Percentiles rank a stretch among this genome's conserved stretches.
Evolutionary conservation across 2,888 invertebrate species (phyloP).

Genomic region (Bombyx huttoni): DNA sequence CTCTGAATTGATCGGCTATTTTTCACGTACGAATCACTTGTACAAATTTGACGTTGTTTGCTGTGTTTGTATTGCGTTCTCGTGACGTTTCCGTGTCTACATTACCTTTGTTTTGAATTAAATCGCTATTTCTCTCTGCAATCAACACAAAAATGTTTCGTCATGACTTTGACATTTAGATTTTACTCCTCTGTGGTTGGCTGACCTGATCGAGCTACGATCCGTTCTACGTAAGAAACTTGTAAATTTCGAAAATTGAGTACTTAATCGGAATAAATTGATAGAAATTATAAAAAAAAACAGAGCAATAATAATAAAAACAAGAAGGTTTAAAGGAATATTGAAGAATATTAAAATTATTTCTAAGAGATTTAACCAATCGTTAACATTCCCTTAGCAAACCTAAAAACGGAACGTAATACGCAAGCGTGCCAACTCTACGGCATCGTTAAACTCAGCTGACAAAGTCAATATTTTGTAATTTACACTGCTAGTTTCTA

Average conservation of each 20-base stretch:
- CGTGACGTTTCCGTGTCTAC: conserved; percentile 14
- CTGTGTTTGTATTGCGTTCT: conserved; percentile 7
- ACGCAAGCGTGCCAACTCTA: conserved; percentile 17
- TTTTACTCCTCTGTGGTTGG: conserved; percentile 13
- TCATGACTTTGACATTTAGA: conserved; percentile 21
- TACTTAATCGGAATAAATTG: conserved; percentile 2
- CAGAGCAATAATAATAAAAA: background rate
- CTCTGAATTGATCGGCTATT: background rate
- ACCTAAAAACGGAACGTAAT: conserved; percentile 1
- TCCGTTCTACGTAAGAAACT: conserved; percentile 11
- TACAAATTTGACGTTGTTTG: background rate
- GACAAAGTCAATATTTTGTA: conserved; percentile 4
- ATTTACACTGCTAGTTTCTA: background rate
- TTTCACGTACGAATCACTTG: background rate
- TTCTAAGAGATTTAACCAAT: too few relatives aligned
- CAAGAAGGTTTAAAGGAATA: background rate
- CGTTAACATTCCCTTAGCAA: background rate
- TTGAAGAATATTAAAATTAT: background rate
- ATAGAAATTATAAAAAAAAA: background rate
- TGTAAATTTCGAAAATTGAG: background rate
- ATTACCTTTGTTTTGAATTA: conserved; percentile 23
- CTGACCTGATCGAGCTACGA: conserved; percentile 7
- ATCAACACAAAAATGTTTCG: conserved; percentile 17
- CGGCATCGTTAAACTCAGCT: conserved; percentile 1
- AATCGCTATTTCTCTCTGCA: conserved; percentile 12